Percentiles rank a stretch among this genome's conserved stretches.
These are phyloP conservation scores for Drosophila melanica DNA, from an alignment of 1,140 invertebrate genomes.

Conservation along the genomic window DNA sequence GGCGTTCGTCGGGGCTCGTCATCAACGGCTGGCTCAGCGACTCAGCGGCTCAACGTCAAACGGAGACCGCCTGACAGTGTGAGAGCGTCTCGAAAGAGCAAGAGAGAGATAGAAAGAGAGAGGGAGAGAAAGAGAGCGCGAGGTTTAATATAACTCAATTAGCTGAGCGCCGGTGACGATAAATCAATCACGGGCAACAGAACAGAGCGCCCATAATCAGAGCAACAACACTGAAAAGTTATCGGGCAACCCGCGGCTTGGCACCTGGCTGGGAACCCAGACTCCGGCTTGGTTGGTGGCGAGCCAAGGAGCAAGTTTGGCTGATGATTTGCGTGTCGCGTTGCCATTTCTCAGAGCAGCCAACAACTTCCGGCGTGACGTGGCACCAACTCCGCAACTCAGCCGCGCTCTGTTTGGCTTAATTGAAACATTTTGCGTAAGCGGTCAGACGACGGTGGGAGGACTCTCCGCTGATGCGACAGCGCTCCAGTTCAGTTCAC, in stretches of 20 bases:
- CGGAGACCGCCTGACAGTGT: conserved; percentile 51
- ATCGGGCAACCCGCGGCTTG: conserved; percentile 57
- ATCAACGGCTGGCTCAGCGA: conserved; percentile 16
- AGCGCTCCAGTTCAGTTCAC: conserved; percentile 15
- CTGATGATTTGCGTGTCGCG: conserved; percentile 76
- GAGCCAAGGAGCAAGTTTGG: conserved; percentile 11
- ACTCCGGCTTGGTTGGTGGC: background rate
- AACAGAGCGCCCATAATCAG: conserved; percentile 43
- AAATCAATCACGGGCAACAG: conserved; percentile 63
- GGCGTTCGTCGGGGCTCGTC: conserved; percentile 29
- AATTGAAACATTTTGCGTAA: conserved; percentile 82
- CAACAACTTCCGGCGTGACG: conserved; percentile 66
- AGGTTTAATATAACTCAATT: conserved; percentile 76
- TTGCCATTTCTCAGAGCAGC: conserved; percentile 67
- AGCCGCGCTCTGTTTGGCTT: conserved; percentile 40
- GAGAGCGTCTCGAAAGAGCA: conserved; percentile 23
- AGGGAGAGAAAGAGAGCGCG: conserved; percentile 18
- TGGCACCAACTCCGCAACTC: conserved; percentile 20
- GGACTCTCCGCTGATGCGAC: conserved; percentile 12
- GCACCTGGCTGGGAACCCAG: conserved; percentile 53
- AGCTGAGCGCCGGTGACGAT: conserved; percentile 55
- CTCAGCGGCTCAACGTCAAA: conserved; percentile 33
- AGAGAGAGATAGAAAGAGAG: too few relatives aligned
- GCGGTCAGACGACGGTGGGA: conserved; percentile 63
- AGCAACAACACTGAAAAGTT: conserved; percentile 18